These are phyloP conservation scores for Melieria picta DNA, from an alignment of 2,888 invertebrate genomes.

Conservation along the genomic window DNA sequence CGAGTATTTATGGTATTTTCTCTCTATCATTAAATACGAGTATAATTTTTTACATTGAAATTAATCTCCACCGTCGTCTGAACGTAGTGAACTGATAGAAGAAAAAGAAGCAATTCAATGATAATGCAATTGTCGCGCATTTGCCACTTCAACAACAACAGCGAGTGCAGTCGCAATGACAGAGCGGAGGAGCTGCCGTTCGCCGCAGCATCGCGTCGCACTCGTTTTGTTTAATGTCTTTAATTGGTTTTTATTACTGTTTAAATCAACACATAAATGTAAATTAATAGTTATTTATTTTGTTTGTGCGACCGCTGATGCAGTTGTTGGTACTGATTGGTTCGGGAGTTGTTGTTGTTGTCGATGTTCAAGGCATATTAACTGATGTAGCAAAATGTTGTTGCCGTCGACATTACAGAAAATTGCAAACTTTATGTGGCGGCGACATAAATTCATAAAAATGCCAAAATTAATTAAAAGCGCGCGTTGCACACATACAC, in stretches of 20 bases:
- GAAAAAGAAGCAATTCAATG: too few relatives aligned
- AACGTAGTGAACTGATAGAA: too few relatives aligned
- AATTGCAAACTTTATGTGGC: not conserved
- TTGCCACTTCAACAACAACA: not conserved
- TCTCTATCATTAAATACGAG: too few relatives aligned
- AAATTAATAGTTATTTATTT: conserved; percentile 24
- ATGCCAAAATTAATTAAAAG: not conserved
- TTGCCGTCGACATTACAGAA: conserved; percentile 2
- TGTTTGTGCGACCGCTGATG: conserved; percentile 8
- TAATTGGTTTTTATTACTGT: conserved; percentile 30
- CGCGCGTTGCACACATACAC: too few relatives aligned
- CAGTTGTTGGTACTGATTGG: not conserved
- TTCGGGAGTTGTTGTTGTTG: not conserved
- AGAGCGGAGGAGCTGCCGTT: not conserved
- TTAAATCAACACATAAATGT: conserved; percentile 27
- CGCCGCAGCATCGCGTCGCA: not conserved
- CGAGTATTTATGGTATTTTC: too few relatives aligned
- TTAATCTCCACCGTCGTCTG: too few relatives aligned
- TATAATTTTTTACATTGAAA: too few relatives aligned
- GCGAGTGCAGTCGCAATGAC: not conserved
- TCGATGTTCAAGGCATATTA: not conserved
- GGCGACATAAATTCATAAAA: not conserved
- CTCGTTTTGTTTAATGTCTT: conserved; percentile 21
- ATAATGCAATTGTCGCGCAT: too few relatives aligned
- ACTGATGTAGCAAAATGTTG: conserved; percentile 15